Percentiles rank a stretch among this genome's conserved stretches.
phyloP scores from a whole-genome alignment of 2,888 invertebrate genomes.

The Oscheius sp. region DNA sequence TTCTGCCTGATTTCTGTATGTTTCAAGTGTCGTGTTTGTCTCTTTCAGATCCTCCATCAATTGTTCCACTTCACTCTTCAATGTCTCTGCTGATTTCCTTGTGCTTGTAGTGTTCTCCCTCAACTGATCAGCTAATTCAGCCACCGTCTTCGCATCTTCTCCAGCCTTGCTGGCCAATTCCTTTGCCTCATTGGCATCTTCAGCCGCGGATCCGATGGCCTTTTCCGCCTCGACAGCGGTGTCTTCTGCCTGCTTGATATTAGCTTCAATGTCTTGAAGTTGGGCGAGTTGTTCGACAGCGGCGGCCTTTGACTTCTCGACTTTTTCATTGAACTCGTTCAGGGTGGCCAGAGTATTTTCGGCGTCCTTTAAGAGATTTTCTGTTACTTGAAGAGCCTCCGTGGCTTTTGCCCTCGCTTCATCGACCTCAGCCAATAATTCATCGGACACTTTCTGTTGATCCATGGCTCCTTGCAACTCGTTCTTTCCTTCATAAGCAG shows the following conservation, averaged over 20 bases:
- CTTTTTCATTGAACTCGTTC: slow-evolving; percentile 82
- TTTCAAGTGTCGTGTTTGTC: slow-evolving; percentile 46
- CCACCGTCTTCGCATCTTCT: slow-evolving; percentile 51
- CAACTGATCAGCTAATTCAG: slow-evolving; percentile 44
- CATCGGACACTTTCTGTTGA: slow-evolving; percentile 81
- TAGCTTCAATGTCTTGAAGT: slow-evolving; percentile 80
- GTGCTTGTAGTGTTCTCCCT: slow-evolving; percentile 35
- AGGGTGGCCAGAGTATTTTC: slow-evolving; percentile 76
- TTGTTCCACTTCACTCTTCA: slow-evolving; percentile 46
- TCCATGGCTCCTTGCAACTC: slow-evolving; percentile 75
- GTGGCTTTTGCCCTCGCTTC: slow-evolving; percentile 79
- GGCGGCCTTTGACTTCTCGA: slow-evolving; percentile 83
- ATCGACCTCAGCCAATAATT: slow-evolving; percentile 83
- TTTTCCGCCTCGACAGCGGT: slow-evolving; percentile 46
- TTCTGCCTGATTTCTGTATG: slow-evolving; percentile 54
- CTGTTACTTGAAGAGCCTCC: slow-evolving; percentile 85
- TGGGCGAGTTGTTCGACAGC: slow-evolving; percentile 82
- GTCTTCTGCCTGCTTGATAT: slow-evolving; percentile 78
- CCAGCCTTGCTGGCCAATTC: slow-evolving; percentile 40
- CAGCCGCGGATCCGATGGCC: slow-evolving; percentile 48
- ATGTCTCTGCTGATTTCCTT: slow-evolving; percentile 41
- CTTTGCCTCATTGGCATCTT: slow-evolving; percentile 41
- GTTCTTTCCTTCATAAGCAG: slow-evolving; percentile 74
- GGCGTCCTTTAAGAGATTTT: slow-evolving; percentile 83
- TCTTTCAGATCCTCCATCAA: slow-evolving; percentile 47